Evolutionary conservation across 2,888 invertebrate species (phyloP), one percentile per base, ranked within the genome.

Genomic region (Eutolmus rufibarbis): DNA sequence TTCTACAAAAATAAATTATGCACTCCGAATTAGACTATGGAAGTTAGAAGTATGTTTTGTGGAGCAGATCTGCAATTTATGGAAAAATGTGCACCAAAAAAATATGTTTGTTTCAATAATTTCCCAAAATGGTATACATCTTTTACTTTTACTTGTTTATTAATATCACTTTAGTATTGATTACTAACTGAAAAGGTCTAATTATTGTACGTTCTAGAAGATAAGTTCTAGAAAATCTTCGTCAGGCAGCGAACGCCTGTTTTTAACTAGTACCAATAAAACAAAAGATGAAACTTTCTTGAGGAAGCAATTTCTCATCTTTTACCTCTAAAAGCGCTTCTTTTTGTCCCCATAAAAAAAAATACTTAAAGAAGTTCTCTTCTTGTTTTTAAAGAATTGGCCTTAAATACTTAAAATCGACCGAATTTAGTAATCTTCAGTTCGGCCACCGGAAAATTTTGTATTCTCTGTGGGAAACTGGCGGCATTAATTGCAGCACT

Each of bases 401-500:
- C 66, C 8, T 28, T 23, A 9, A 23, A 28, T 28, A 0, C 28
- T 66, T 9, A 66, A 76, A 76, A 76, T 37, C 8, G 78, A 8
- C 14, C n/a, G 78, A 78, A 19, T 43, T 23, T 14, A 78, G 43
- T 78, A 78, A 78, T 78, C 78, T 23, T 19, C 7, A 23, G 23
- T 66, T 9, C 19, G 12, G 23, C 23, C 5, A 28, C 66, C 66
- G 28, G 28, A 66, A 66, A 66, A 66, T 66, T 23, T 66, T 12
- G 23, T 28, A 66, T 66, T 23, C 66, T 66, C 9, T 66, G 23
- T 28, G 76, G 81, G 2, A 81, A 28, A 81, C 34, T 46, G 43
- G 31, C 81, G 16, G 81, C 9, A 82, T 82, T 82, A 82, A 82
- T 82, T 82, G 82, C 57, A 23, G 19, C 82, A 57, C 31, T 57